Evolutionary conservation across 2,888 invertebrate genomes (phyloP).

Genomic region (Ariolimax columbianus): DNA sequence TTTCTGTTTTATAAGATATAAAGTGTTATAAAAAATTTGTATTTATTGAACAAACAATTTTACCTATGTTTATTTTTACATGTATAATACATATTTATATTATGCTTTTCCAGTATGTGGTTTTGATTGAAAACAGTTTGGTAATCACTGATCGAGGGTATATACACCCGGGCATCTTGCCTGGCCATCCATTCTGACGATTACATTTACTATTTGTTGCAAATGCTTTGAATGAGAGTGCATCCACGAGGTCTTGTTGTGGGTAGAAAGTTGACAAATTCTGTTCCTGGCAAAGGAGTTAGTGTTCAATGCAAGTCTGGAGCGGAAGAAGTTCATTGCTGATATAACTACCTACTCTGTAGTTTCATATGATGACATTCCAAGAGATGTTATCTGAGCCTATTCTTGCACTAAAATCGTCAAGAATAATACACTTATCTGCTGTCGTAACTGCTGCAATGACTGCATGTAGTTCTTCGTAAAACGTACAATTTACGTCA

Average conservation of each 20-base stretch:
- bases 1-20: too few relatives aligned
- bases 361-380: not conserved
- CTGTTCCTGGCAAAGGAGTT: slow-evolving; percentile 28
- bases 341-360: slow-evolving; percentile 32
- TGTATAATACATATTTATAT: too few relatives aligned
- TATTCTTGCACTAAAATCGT: slow-evolving; percentile 25
- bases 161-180: slow-evolving; percentile 36
- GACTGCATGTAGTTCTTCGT: not conserved
- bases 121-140: not conserved
- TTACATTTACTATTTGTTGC: slow-evolving; percentile 41
- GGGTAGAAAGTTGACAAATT: slow-evolving; percentile 17
- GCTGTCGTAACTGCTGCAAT: slow-evolving; percentile 20
- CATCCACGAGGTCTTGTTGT: slow-evolving; percentile 41
- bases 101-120: too few relatives aligned
- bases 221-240: slow-evolving; percentile 43
- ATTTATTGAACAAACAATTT: too few relatives aligned
- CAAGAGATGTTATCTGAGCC: not conserved
- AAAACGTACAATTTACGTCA: slow-evolving; percentile 25
- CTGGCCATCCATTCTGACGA: slow-evolving; percentile 39
- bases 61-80: too few relatives aligned
- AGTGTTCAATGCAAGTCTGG: slow-evolving; percentile 26
- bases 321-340: slow-evolving; percentile 23
- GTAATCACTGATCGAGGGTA: slow-evolving; percentile 32
- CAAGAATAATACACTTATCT: slow-evolving; percentile 27
- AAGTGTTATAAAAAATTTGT: too few relatives aligned